phyloP scores from a whole-genome alignment of 1,140 invertebrate genomes.

The Zaprionus vittiger region DNA sequence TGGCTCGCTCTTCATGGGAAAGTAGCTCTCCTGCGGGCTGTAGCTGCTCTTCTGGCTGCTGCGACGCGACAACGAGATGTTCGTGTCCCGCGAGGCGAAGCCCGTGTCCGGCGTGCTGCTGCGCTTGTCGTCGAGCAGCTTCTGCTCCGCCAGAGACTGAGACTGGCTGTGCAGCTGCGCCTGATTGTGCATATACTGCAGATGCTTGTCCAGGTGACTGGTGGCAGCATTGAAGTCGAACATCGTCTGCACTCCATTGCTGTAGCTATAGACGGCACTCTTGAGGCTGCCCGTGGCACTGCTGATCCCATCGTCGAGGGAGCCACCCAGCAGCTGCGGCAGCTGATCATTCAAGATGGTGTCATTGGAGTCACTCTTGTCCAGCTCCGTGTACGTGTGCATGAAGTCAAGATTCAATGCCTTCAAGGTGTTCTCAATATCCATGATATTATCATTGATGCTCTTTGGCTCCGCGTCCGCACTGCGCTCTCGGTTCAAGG shows the following conservation, averaged over 20 bases:
- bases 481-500: conserved; percentile 78
- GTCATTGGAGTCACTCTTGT: conserved; percentile 84
- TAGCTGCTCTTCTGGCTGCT: conserved; percentile 84
- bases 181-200: conserved; percentile 81
- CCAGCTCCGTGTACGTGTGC: conserved; percentile 83
- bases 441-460: conserved; percentile 81
- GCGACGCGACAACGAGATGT: conserved; percentile 78
- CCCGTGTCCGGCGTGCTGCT: conserved; percentile 83
- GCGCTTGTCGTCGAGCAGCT: conserved; percentile 72
- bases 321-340: conserved; percentile 68
- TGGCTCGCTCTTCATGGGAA: conserved; percentile 68
- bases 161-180: conserved; percentile 55
- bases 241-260: conserved; percentile 80
- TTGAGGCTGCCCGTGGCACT: conserved; percentile 78
- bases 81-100: conserved; percentile 81
- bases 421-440: conserved; percentile 83
- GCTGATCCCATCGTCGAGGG: conserved; percentile 78
- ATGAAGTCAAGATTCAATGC: conserved; percentile 84
- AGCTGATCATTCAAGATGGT: conserved; percentile 81
- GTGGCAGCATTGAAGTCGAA: conserved; percentile 83
- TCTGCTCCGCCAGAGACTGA: conserved; percentile 50
- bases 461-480: conserved; percentile 45
- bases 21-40: conserved; percentile 82
- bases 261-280: conserved; percentile 79
- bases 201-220: conserved; percentile 79